Conservation (phyloP, 2,888 invertebrate species). For the Synergus umbraculus region DNA sequence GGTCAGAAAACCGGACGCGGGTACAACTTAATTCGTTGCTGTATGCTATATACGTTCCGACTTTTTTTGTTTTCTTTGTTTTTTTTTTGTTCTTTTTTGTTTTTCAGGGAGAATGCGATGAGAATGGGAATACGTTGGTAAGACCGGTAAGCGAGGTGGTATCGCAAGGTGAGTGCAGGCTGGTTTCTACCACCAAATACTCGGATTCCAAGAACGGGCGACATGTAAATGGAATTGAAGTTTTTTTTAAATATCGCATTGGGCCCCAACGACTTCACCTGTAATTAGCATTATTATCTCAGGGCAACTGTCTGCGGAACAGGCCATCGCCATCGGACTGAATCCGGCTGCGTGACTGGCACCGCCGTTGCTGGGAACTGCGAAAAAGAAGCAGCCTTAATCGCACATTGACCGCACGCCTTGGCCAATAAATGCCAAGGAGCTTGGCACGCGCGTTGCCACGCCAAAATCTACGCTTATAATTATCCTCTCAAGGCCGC, state of each 20-base stretch:
- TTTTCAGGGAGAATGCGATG: slow-evolving; percentile 44
- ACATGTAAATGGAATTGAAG: slow-evolving; percentile 68
- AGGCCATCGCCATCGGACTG: slow-evolving; percentile 43
- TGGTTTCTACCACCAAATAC: slow-evolving; percentile 51
- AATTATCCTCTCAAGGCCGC: slow-evolving; percentile 14
- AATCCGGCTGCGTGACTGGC: slow-evolving; percentile 54
- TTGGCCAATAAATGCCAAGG: neutral
- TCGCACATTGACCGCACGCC: slow-evolving; percentile 48
- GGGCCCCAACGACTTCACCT: slow-evolving; percentile 54
- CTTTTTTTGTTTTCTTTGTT: slow-evolving; percentile 42
- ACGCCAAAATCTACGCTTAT: slow-evolving; percentile 1
- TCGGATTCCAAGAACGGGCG: slow-evolving; percentile 63
- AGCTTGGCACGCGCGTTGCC: slow-evolving; percentile 11
- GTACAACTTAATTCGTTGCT: slow-evolving; percentile 57
- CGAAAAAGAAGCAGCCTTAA: slow-evolving; percentile 56
- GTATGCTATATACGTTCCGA: slow-evolving; percentile 48
- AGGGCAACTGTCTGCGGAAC: slow-evolving; percentile 55
- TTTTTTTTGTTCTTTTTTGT: slow-evolving; percentile 11
- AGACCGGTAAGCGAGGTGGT: slow-evolving; percentile 10
- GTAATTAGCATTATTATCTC: slow-evolving; percentile 69
- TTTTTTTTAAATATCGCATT: slow-evolving; percentile 66
- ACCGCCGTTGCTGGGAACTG: slow-evolving; percentile 54
- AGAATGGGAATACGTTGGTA: slow-evolving; percentile 19
- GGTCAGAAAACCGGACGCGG: slow-evolving; percentile 52
- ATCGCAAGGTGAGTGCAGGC: neutral